Conservation (phyloP, 1,140 invertebrate species). For the Scaptomyza pallida region DNA sequence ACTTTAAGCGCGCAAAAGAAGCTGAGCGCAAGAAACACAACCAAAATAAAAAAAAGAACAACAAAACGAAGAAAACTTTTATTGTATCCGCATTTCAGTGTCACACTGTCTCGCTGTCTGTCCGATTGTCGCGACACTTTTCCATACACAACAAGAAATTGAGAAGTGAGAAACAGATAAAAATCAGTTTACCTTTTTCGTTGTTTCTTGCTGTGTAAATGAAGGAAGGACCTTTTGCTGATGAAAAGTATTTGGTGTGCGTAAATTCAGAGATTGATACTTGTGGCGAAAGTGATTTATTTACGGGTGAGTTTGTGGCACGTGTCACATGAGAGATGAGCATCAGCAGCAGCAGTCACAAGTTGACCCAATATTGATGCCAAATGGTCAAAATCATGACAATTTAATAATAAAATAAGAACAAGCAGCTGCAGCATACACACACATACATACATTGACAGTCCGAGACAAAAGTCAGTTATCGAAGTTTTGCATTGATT, state of each 20-base stretch:
- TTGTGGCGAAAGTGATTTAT: constrained; percentile 80
- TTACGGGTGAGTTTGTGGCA: constrained; percentile 46
- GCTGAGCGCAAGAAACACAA: constrained; percentile 33
- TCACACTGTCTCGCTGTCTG: constrained; percentile 35
- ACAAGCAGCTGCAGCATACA: constrained; percentile 44
- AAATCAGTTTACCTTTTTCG: no score
- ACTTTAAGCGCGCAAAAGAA: constrained; percentile 56
- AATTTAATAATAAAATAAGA: constrained; percentile 78
- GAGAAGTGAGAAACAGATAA: no score
- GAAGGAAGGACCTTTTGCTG: background rate
- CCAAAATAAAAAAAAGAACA: constrained; percentile 14
- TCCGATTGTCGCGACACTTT: constrained; percentile 42
- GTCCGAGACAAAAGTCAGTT: background rate
- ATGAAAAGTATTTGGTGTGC: constrained; percentile 9
- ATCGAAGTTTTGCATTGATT: constrained; percentile 43
- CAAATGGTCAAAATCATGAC: constrained; percentile 73
- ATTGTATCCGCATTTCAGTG: constrained; percentile 82
- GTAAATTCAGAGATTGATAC: constrained; percentile 76
- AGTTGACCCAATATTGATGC: constrained; percentile 71
- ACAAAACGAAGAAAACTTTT: constrained; percentile 66
- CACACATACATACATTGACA: background rate
- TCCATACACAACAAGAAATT: background rate
- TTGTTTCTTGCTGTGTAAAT: background rate
- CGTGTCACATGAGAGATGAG: background rate
- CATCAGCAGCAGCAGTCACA: background rate